A percentile compares a stretch with the other conserved stretches of the same genome.
Conservation (phyloP, 2,888 invertebrate species). For the Mactromeris polynyma region DNA sequence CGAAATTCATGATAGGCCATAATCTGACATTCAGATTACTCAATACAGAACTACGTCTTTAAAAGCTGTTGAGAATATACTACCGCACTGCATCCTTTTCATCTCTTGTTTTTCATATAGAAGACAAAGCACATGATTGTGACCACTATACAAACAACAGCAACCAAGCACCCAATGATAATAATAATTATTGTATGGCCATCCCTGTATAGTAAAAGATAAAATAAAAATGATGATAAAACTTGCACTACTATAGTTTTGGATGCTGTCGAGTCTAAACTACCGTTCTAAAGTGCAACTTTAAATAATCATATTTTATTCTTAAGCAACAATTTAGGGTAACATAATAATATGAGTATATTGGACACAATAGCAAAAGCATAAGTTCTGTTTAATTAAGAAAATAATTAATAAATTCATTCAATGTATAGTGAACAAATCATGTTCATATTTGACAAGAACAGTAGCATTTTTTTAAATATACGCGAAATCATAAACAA, state of each 20-base stretch:
- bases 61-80: not conserved
- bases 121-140: not conserved
- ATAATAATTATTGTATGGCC: not conserved
- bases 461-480: no score
- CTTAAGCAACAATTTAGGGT: not conserved
- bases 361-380: not conserved
- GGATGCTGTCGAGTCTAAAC: no score
- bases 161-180: not conserved
- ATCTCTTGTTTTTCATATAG: not conserved
- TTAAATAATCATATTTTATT: not conserved
- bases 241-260: no score
- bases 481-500: not conserved
- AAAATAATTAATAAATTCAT: no score
- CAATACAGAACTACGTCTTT: not conserved
- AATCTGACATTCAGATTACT: not conserved
- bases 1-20: not conserved
- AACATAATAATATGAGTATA: not conserved
- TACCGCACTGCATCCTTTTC: not conserved
- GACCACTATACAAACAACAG: not conserved
- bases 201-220: not conserved
- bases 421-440: not conserved
- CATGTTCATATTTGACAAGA: not conserved
- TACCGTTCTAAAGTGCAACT: no score
- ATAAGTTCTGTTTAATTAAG: not conserved
- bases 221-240: no score